Conservation (phyloP, 2,797 vertebrate genomes). For the Melanotaenia maccullochi region DNA sequence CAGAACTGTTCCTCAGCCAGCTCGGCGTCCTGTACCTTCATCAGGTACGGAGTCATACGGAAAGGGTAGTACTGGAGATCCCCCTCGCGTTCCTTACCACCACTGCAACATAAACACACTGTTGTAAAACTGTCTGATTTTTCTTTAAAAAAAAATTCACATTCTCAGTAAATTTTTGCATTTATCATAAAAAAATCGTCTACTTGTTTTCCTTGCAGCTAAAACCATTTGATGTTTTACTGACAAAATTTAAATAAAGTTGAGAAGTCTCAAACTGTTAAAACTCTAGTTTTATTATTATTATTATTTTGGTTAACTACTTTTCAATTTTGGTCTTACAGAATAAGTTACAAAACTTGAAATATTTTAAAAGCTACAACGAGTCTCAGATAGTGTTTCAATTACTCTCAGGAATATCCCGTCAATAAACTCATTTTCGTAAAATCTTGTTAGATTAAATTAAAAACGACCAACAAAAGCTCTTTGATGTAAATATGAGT, state of each 20-base stretch:
- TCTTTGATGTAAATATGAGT: neutral
- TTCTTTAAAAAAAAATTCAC: too few relatives aligned
- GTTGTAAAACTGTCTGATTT: neutral
- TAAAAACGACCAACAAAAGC: too few relatives aligned
- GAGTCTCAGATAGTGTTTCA: neutral
- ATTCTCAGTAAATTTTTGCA: too few relatives aligned
- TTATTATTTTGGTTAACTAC: too few relatives aligned
- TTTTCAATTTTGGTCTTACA: too few relatives aligned
- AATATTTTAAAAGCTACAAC: neutral
- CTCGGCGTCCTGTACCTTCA: conserved; percentile 88
- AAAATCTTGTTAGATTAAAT: too few relatives aligned
- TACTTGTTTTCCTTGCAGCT: too few relatives aligned
- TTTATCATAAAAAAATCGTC: too few relatives aligned
- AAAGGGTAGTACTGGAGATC: conserved; percentile 91
- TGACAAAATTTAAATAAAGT: too few relatives aligned
- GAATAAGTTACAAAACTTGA: neutral
- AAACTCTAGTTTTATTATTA: too few relatives aligned
- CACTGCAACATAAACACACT: conserved; percentile 74
- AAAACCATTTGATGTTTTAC: too few relatives aligned
- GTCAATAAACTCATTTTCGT: neutral
- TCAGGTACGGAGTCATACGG: conserved; percentile 95
- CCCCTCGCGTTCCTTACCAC: conserved; percentile 85
- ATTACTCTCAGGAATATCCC: neutral
- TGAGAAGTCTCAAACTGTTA: too few relatives aligned
- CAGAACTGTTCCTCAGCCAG: conserved; percentile 90